phyloP scores from a whole-genome alignment of 1,140 invertebrate species.

The Drosophila malerkotliana region DNA sequence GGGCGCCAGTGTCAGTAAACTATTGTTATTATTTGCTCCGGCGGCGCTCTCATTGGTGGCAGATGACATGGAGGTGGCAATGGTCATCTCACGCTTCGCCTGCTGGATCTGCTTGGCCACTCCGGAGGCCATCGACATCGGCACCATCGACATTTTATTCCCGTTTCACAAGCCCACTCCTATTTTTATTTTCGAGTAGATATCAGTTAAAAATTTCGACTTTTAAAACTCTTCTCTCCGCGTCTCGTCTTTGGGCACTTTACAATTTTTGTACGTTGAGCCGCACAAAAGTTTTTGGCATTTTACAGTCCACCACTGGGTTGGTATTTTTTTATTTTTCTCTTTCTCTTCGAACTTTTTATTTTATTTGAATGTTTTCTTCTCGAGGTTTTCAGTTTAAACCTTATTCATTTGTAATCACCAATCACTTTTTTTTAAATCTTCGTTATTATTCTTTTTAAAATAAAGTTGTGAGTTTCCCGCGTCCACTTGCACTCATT shows the following conservation, averaged over 20 bases:
- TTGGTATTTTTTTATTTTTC: slow-evolving; percentile 59
- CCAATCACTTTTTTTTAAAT: neutral
- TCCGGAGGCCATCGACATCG: slow-evolving; percentile 38
- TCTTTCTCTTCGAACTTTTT: neutral
- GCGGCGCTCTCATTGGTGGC: slow-evolving; percentile 1
- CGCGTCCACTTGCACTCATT: slow-evolving; percentile 28
- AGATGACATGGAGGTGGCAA: slow-evolving; percentile 11
- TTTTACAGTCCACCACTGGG: slow-evolving; percentile 49
- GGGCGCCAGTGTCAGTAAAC: slow-evolving; percentile 6
- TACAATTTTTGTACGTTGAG: slow-evolving; percentile 73
- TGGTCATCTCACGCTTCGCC: slow-evolving; percentile 33
- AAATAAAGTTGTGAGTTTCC: slow-evolving; percentile 27
- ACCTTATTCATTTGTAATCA: neutral
- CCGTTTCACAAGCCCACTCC: neutral
- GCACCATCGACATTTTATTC: slow-evolving; percentile 38
- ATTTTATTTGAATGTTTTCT: neutral
- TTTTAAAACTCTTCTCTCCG: slow-evolving; percentile 4
- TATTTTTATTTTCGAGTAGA: slow-evolving; percentile 5
- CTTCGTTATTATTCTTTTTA: slow-evolving; percentile 1
- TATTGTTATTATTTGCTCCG: neutral
- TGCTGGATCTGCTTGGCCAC: slow-evolving; percentile 38
- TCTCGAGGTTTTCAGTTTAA: neutral
- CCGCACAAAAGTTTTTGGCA: slow-evolving; percentile 71
- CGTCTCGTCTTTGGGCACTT: slow-evolving; percentile 51
- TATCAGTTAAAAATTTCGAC: neutral